Evolutionary conservation across 2,888 invertebrate genomes (phyloP).

Genomic region (Holacanthella duospinosa): DNA sequence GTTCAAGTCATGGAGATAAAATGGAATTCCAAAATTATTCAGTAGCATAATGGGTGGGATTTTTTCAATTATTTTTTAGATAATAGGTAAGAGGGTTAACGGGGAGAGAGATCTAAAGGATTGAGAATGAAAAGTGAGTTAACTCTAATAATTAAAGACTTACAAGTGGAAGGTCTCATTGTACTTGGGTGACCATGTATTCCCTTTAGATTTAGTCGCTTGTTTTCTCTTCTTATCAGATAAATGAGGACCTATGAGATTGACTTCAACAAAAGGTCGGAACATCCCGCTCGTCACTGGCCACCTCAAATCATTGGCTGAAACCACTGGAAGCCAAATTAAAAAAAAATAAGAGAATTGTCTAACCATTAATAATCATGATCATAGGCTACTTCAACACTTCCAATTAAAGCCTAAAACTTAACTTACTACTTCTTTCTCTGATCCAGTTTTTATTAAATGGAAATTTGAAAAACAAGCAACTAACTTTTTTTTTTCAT

Average conservation of each 20-base stretch:
- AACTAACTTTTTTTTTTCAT: too few species aligned
- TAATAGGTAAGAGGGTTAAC: too few species aligned
- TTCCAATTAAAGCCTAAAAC: background rate
- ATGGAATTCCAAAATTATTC: background rate
- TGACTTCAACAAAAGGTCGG: constrained; percentile 96
- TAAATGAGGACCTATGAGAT: constrained; percentile 93
- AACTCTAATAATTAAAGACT: constrained; percentile 47
- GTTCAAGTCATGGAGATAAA: too few species aligned
- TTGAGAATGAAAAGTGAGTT: too few species aligned
- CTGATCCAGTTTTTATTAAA: too few species aligned
- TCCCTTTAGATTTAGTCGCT: constrained; percentile 95
- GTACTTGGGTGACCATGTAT: constrained; percentile 98
- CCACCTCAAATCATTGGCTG: constrained; percentile 97
- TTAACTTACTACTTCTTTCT: too few species aligned
- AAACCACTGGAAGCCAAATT: constrained; percentile 70
- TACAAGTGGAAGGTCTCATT: constrained; percentile 99
- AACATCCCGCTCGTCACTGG: constrained; percentile 93
- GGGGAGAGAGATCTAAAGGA: too few species aligned
- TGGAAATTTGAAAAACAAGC: too few species aligned
- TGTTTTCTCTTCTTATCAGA: constrained; percentile 96
- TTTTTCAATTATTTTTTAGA: background rate
- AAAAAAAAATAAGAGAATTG: background rate
- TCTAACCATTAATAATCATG: background rate
- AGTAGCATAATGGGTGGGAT: background rate
- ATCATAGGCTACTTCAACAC: too few species aligned